Base-by-base conservation (phyloP, 2,888 invertebrate genomes). In the Palloptera scutellata region DNA sequence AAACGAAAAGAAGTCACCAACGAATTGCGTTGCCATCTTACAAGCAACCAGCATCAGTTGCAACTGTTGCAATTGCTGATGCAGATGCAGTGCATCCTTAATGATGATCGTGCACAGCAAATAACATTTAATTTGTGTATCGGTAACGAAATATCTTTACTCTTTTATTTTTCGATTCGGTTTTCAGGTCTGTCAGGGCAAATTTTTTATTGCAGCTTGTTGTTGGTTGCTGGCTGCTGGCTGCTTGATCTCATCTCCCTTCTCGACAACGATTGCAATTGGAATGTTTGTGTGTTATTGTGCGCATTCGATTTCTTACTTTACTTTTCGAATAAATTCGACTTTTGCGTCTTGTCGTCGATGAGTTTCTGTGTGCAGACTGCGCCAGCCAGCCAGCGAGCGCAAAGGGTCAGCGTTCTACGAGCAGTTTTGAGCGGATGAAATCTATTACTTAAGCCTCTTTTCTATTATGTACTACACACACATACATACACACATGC, bases 61-160 rank as follows among this genome's bases (percentile, higher is more conserved):
- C 53, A 15, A 59, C 53, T 30, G 60, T 60, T 12, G 17, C 54
- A 54, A 19, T 48, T 48, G 48, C 3, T n/a, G n/a, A 43, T 55
- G 45, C 55, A 52, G 11, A 45, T 61, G 60, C 66, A 43, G 30
- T 66, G 72, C 73, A 72, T 74, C 70, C 71, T 70, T 73, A 74
- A 75, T 74, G 75, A 75, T 69, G 74, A 73, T 76, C 75, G 76
- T 76, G 76, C 76, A 73, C 71, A 70, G 72, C 72, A 70, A 75
- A 75, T 75, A 75, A 73, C 75, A 73, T 76, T 75, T 74, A 75
- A 75, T 76, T 76, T 76, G 76, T 75, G 70, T 75, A 76, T 76
- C 76, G 70, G 52, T 57, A 64, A 65, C 69, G 65, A 73, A 76
- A 73, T 73, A 76, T 76, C 76, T 76, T 64, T 66, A 60, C 58